Conservation (phyloP, 2,888 invertebrate genomes). For the Parochlus steinenii region DNA sequence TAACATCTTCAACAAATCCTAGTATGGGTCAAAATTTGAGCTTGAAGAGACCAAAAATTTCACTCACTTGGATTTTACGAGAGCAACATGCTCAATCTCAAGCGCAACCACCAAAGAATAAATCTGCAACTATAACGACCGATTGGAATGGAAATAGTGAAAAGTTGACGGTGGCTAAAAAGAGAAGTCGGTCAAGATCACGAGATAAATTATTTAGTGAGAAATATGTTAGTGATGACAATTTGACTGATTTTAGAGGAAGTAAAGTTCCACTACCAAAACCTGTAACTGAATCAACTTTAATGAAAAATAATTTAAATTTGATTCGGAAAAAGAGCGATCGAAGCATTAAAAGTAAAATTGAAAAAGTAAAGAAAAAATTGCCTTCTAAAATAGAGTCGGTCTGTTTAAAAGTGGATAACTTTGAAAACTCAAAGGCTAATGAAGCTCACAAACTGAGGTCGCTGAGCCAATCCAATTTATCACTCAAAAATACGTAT, state of each 20-base stretch:
- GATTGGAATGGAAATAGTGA: conserved; percentile 9
- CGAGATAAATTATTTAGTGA: conserved; percentile 21
- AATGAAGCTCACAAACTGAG: background rate
- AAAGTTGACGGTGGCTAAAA: conserved; percentile 14
- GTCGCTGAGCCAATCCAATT: conserved; percentile 8
- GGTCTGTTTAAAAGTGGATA: conserved; percentile 4
- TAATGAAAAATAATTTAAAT: conserved; percentile 1
- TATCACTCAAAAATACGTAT: conserved; percentile 7
- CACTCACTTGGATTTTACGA: conserved; percentile 57
- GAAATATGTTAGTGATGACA: conserved; percentile 28
- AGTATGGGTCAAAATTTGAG: conserved; percentile 38
- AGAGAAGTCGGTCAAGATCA: conserved; percentile 10
- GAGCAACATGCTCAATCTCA: conserved; percentile 36
- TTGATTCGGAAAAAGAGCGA: conserved; percentile 1
- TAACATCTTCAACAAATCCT: conserved; percentile 18
- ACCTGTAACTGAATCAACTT: background rate
- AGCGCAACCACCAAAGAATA: conserved; percentile 17
- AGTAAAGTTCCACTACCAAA: background rate
- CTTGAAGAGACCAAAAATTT: conserved; percentile 44
- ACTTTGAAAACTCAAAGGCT: conserved; percentile 4
- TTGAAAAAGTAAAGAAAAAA: background rate
- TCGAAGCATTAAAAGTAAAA: background rate
- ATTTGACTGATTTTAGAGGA: conserved; percentile 13
- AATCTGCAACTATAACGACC: conserved; percentile 24
- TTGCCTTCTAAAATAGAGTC: background rate